Conservation (phyloP, 92 coral and sea anemone genomes). For the Desmophyllum pertusum region DNA sequence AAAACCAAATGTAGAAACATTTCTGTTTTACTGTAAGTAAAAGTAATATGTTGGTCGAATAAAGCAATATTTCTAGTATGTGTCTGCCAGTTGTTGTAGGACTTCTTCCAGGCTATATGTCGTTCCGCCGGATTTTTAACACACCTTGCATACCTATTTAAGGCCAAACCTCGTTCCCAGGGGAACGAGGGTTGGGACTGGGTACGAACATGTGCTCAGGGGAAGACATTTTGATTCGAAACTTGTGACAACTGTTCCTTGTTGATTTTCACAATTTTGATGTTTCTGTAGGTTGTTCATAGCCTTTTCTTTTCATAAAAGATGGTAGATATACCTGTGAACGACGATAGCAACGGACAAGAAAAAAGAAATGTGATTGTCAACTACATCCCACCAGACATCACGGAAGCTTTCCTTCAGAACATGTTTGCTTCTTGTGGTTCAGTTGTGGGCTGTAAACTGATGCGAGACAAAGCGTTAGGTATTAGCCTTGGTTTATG, state of each 20-base stretch:
- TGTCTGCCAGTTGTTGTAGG: too few relatives aligned
- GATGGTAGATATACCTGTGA: slow-evolving; percentile 14
- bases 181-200: slow-evolving; percentile 41
- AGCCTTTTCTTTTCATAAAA: neutral
- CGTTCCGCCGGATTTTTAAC: neutral
- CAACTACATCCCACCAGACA: slow-evolving; percentile 92
- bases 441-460: slow-evolving; percentile 79
- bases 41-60: too few relatives aligned
- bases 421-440: slow-evolving; percentile 87
- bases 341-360: slow-evolving; percentile 47
- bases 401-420: slow-evolving; percentile 83
- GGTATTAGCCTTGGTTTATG: slow-evolving; percentile 98
- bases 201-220: slow-evolving; percentile 11
- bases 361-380: slow-evolving; percentile 90
- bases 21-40: too few relatives aligned
- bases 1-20: too few relatives aligned
- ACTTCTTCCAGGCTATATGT: too few relatives aligned
- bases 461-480: slow-evolving; percentile 84
- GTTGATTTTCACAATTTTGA: neutral
- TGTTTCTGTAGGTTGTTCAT: neutral
- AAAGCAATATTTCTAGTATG: too few relatives aligned
- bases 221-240: neutral
- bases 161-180: too few relatives aligned
- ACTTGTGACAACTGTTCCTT: too few relatives aligned
- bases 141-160: slow-evolving; percentile 1